Conservation (phyloP, 2,888 invertebrate species). For the Tolmerus cingulatus region DNA sequence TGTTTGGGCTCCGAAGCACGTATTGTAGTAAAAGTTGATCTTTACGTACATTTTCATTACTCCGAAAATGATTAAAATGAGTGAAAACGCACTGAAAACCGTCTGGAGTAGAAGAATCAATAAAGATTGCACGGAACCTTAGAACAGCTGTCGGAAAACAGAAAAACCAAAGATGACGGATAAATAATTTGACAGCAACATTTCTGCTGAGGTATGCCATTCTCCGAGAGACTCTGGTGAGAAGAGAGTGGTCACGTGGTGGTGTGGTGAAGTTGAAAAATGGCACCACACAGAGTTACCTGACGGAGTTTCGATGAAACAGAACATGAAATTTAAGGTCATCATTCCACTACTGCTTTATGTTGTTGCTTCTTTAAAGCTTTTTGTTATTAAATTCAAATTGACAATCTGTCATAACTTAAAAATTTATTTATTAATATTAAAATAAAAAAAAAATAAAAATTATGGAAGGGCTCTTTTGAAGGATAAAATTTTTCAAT, state of each 20-base stretch:
- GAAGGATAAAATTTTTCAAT: too few species aligned
- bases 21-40: not conserved
- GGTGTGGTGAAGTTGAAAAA: too few species aligned
- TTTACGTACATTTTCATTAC: not conserved
- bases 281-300: too few species aligned
- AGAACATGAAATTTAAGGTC: too few species aligned
- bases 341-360: too few species aligned
- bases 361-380: too few species aligned
- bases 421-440: too few species aligned
- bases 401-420: too few species aligned
- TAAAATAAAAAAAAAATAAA: too few species aligned
- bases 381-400: too few species aligned
- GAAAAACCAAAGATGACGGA: conserved; percentile 43
- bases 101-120: not conserved
- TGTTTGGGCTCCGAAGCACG: not conserved
- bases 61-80: not conserved
- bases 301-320: too few species aligned
- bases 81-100: not conserved
- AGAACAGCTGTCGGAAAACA: conserved; percentile 45
- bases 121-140: conserved; percentile 26
- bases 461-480: too few species aligned
- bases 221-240: not conserved
- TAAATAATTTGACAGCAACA: not conserved
- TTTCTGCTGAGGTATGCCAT: not conserved
- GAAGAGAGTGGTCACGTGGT: not conserved